These are phyloP conservation scores for Protobothrops mucrosquamatus DNA, from an alignment of 2,113 vertebrate species.

Conservation along the genomic window DNA sequence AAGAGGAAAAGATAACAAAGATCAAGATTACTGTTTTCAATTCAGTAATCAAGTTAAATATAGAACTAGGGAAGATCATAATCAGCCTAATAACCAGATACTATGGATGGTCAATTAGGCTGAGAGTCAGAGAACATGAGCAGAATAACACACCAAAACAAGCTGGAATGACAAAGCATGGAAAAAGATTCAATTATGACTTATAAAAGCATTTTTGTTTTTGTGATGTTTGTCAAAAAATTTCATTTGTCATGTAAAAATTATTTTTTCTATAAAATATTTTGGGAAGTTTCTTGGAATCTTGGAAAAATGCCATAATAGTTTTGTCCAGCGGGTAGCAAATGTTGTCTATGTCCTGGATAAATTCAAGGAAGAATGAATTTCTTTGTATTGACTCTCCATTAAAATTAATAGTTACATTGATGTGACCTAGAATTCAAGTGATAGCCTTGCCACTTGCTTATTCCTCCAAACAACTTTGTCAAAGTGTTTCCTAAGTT, in stretches of 20 bases:
- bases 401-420: not conserved
- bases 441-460: not conserved
- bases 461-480: not conserved
- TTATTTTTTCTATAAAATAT: not conserved
- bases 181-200: not conserved
- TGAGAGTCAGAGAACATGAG: not conserved
- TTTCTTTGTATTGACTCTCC: constrained; percentile 20
- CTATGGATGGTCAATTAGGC: not conserved
- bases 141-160: not conserved
- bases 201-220: not conserved
- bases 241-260: not conserved
- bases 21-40: not conserved
- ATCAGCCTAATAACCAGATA: not conserved
- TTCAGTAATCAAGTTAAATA: not conserved
- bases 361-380: not conserved
- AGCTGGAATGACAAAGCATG: not conserved
- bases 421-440: not conserved
- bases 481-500: not conserved
- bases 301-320: not conserved
- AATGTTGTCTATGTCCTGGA: constrained; percentile 3
- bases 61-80: not conserved
- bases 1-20: not conserved
- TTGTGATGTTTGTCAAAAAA: not conserved
- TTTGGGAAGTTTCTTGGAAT: not conserved
- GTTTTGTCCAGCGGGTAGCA: not conserved